A percentile compares a stretch with the other conserved stretches of the same genome.
Conservation (phyloP, 2,888 invertebrate species). For the Leucania comma region DNA sequence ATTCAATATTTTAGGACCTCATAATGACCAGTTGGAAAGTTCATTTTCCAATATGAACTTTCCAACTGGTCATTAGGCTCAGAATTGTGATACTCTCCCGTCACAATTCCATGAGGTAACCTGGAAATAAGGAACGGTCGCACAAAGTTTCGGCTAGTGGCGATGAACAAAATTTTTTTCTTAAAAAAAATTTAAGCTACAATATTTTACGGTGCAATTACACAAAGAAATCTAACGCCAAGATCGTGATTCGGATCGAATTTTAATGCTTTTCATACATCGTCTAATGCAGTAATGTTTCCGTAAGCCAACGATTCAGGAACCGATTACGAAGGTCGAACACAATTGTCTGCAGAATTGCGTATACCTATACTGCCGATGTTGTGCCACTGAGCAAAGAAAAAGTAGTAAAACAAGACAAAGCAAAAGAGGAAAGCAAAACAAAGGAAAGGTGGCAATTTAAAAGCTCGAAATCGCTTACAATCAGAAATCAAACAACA, state of each 20-base stretch:
- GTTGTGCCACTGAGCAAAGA: conserved; percentile 31
- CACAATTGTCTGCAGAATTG: conserved; percentile 56
- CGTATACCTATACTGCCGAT: conserved; percentile 57
- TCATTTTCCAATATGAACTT: too few relatives aligned
- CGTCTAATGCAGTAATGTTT: conserved; percentile 50
- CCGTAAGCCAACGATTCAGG: conserved; percentile 61
- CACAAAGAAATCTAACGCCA: conserved; percentile 18
- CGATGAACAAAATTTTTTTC: not conserved
- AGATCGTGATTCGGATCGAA: conserved; percentile 41
- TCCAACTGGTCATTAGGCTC: too few relatives aligned
- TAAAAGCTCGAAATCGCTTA: not conserved
- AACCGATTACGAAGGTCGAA: conserved; percentile 62
- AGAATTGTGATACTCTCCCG: not conserved
- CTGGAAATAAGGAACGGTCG: not conserved
- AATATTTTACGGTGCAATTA: not conserved
- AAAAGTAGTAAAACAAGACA: conserved; percentile 37
- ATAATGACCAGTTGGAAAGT: not conserved
- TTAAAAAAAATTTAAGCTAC: not conserved
- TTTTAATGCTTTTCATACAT: conserved; percentile 54
- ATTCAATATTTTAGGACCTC: not conserved
- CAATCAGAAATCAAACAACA: not conserved
- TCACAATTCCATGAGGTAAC: not conserved
- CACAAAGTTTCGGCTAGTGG: not conserved
- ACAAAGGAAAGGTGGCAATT: not conserved
- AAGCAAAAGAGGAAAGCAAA: too few relatives aligned